Base-by-base conservation (phyloP, 2,113 vertebrate genomes). In the Bothrops jararaca region DNA sequence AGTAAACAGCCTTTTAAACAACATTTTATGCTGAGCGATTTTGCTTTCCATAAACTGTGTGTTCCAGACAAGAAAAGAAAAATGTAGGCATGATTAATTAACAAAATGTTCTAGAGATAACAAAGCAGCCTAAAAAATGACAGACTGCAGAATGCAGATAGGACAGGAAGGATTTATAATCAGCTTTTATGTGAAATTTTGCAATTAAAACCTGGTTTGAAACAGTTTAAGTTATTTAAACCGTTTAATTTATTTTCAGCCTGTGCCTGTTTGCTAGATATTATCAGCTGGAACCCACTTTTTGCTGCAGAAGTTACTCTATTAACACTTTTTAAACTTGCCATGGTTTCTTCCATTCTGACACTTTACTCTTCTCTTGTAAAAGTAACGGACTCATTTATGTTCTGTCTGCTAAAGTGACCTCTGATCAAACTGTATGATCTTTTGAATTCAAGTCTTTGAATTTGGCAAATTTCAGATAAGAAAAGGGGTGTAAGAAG, bases 11-110 rank as follows among this genome's bases (percentile, higher is more conserved):
- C 29, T 1, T 64, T 50, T 42, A 85, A 64, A 86, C n/a, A 48
- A 2, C 20, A 53, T 10, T 74, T 86, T 23, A 34, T 34, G 92
- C 12, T 4, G 88, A 58, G 53, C 22, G 69, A 39, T 58, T 86
- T 89, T 45, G 69, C 48, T 86, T 64, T 89, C 94, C 58, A 52
- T 58, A 94, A 95, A 93, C 5, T 64, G 18, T 50, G 34, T 89
- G 91, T n/a, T 87, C 24, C 45, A 29, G 3, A 90, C 4, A 87
- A 93, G 90, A 11, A 88, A 91, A 85, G 95, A 34, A 87, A 89
- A 50, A 93, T 1, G 22, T 85, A n/a, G 86, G 74, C 93, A 89
- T 53, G 24, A 95, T 91, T 86, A 96, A 92, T 89, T 93, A 93
- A 94, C 57, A 24, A 18, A 0, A 13, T 4, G 45, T 89, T 93